phyloP scores from a whole-genome alignment of 2,113 vertebrate genomes.

The Beaufortia kweichowensis region DNA sequence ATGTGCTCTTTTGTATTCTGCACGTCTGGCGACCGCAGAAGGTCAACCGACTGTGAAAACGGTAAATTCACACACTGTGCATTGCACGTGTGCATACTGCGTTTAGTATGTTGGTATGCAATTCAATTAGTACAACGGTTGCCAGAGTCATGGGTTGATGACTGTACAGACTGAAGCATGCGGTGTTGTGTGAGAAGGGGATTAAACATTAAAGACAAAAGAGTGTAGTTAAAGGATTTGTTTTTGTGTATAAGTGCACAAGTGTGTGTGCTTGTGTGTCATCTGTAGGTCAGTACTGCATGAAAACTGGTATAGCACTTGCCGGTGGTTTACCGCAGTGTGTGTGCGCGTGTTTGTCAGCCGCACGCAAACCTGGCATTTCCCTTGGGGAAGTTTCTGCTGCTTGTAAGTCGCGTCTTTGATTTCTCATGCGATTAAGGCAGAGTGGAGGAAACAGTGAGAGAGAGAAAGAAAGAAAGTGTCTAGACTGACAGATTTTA shows the following conservation, averaged over 20 bases:
- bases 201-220: slow-evolving; percentile 20
- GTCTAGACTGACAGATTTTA: neutral
- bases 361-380: slow-evolving; percentile 3
- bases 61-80: neutral
- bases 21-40: neutral
- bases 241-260: neutral
- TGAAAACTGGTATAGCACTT: slow-evolving; percentile 25
- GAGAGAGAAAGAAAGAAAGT: slow-evolving; percentile 49
- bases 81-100: neutral
- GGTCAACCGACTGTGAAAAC: too few species aligned
- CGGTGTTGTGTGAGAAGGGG: neutral
- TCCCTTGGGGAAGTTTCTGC: slow-evolving; percentile 24
- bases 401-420: slow-evolving; percentile 26
- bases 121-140: neutral
- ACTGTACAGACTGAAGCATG: slow-evolving; percentile 15
- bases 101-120: neutral
- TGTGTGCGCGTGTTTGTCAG: slow-evolving; percentile 33
- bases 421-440: slow-evolving; percentile 10
- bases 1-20: neutral
- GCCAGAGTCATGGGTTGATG: neutral
- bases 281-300: slow-evolving; percentile 2
- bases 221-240: slow-evolving; percentile 6
- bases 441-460: slow-evolving; percentile 15
- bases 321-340: slow-evolving; percentile 28
- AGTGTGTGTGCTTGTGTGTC: slow-evolving; percentile 1